Conservation (phyloP, 2,797 vertebrate genomes). For the Dryobates pubescens region DNA sequence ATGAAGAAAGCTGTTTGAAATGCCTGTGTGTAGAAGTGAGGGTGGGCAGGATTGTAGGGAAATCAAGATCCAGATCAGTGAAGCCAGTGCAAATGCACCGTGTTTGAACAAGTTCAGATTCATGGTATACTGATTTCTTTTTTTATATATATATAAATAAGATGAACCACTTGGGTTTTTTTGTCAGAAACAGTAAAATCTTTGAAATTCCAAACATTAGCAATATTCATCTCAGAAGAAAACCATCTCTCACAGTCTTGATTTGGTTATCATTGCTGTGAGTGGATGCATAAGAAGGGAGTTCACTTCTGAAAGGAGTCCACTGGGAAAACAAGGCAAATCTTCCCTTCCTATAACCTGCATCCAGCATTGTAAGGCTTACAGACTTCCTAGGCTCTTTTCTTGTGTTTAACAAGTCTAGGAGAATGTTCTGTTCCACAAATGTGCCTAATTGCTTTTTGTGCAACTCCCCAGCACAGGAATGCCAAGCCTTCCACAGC, state of each 20-base stretch:
- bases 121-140: not conserved
- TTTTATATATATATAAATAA: not conserved
- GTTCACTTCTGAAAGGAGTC: not conserved
- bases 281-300: not conserved
- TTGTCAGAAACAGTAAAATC: not conserved
- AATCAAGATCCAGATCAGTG: not conserved
- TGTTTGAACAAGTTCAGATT: not conserved
- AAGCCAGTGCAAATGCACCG: not conserved
- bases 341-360: not conserved
- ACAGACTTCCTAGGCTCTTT: not conserved
- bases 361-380: not conserved
- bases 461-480: not conserved
- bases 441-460: not conserved
- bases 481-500: not conserved
- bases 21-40: not conserved
- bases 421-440: not conserved
- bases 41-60: not conserved
- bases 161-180: not conserved
- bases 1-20: not conserved
- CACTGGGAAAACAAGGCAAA: not conserved
- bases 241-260: not conserved
- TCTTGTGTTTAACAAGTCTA: not conserved
- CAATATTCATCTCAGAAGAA: not conserved
- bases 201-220: not conserved
- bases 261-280: not conserved